Base-by-base conservation (phyloP, 2,888 invertebrate genomes). In the Salticus scenicus region DNA sequence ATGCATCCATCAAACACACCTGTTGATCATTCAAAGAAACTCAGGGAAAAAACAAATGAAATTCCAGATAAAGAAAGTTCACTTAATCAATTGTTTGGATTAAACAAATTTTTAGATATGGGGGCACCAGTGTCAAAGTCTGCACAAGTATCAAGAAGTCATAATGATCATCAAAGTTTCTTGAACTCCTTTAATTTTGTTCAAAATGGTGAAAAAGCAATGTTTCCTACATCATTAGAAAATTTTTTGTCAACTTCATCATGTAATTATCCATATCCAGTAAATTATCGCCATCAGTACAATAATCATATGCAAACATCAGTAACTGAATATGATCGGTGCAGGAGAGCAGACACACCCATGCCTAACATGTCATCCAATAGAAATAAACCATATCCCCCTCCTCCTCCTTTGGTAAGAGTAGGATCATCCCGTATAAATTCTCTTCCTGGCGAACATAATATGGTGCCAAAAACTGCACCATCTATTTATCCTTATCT, bases 371-470 rank as follows among this genome's bases (percentile, higher is more conserved):
- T 74, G 17, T 37, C 87, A 30, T 72, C 87, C 10, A 73, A 72
- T n/a, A 76, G 73, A 31, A 51, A 77, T 28, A 76, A 66, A 31
- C 41, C 83, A 66, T 79, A 79, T 69, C 71, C 71, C 8, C 83
- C 83, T 51, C 87, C 87, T 4, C 87, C 87, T 30, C 87, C 87
- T 63, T 75, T 87, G 28, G 87, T 87, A 20, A 74, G 83, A 33
- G 57, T 87, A 31, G 84, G 76, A 27, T 37, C 37, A 42, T 31
- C 77, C 8, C 77, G 71, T 27, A 41, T 70, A 2, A 37, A 27
- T 41, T 41, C 72, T 41, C 63, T 72, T 63, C 64, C 76, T 51
- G 37, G 72, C 20, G 82, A 81, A 20, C 76, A 71, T 30, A 67
- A 28, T 28, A 51, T 78, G 72, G 78, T 82, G 81, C 86, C 86